Percentiles rank a stretch among this genome's conserved stretches.
Conservation (phyloP, 2,797 vertebrate species). For the Gymnothorax reevesii region DNA sequence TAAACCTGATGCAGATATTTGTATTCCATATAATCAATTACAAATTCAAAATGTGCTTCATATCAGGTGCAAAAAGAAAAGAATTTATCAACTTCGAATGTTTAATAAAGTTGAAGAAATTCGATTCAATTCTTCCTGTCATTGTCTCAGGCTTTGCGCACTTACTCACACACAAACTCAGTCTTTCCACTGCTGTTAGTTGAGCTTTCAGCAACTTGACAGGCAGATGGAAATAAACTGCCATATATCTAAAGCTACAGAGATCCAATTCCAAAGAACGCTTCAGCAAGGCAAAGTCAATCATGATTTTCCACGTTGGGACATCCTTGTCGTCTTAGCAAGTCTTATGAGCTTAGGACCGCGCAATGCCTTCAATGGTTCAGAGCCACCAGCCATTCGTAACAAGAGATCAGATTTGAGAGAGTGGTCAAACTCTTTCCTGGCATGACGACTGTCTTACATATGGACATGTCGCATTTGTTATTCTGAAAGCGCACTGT, state of each 20-base stretch:
- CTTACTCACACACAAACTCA: conserved; percentile 32
- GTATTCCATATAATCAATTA: no score
- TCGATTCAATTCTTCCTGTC: conserved; percentile 42
- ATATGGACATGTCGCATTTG: conserved; percentile 33
- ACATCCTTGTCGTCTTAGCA: conserved; percentile 12
- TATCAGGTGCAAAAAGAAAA: no score
- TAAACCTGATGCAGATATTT: no score
- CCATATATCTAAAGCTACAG: conserved; percentile 39
- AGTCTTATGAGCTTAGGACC: conserved; percentile 10
- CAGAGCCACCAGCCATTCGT: conserved; percentile 32
- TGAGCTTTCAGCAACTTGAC: conserved; percentile 43
- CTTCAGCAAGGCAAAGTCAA: conserved; percentile 33
- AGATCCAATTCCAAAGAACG: conserved; percentile 25
- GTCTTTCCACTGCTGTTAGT: conserved; percentile 37
- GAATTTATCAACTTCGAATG: no score
- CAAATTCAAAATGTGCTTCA: no score
- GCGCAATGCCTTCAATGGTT: conserved; percentile 15
- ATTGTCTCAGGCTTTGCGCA: conserved; percentile 25
- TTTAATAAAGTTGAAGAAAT: no score
- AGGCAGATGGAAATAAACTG: conserved; percentile 39
- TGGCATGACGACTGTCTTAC: conserved; percentile 37
- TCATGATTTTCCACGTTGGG: background rate
- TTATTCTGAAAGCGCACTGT: conserved; percentile 39
- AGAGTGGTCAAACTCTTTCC: conserved; percentile 39
- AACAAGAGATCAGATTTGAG: conserved; percentile 28